Base-by-base conservation (phyloP, 1,140 invertebrate species). In the Pseudomyrmex dendroicus region DNA sequence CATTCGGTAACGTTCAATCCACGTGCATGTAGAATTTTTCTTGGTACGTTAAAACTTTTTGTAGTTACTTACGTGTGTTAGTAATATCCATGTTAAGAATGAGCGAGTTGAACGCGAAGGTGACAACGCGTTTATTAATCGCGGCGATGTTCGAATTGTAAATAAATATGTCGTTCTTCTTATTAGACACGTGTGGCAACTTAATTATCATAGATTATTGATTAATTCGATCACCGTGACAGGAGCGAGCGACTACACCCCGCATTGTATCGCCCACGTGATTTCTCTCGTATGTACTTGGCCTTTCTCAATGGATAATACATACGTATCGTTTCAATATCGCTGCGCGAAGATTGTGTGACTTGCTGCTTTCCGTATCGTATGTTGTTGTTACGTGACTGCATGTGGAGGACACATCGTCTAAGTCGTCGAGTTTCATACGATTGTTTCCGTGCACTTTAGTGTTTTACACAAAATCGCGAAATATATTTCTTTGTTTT, bases 181-280 rank as follows among this genome's bases (percentile, higher is more conserved):
- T 20, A 70, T 59, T 57, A 20, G 22, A 20, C 25, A 35, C 35
- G 35, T 35, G 15, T 50, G 61, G 35, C 46, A 57, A 35, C 66
- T 80, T 61, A 70, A 80, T 80, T 80, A 80, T 78, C 44, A 35
- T n/a, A 13, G 44, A 10, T 80, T 80, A 80, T 80, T 80, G 66
- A 80, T 80, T 72, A 72, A 72, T 80, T 72, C 66, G 76, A 80
- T 78, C 54, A 78, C 66, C 66, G 20, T 70, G 54, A 50, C 76
- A 72, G 76, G 59, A 80, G 76, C 44, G 76, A 72, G 54, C 35
- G 35, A 35, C 76, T 72, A 50, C 66, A 80, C 66, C 76, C 54
- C 20, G 44, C 66, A 70, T 72, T 80, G 66, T 80, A 70, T 44
- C 44, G 76, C 66, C 76, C 17, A 80, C 76, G 54, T 66, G 44